A percentile compares a stretch with the other conserved stretches of the same genome.
These are phyloP conservation scores for Malacoraja senta DNA, from an alignment of 2,797 vertebrate species.

Conservation along the genomic window DNA sequence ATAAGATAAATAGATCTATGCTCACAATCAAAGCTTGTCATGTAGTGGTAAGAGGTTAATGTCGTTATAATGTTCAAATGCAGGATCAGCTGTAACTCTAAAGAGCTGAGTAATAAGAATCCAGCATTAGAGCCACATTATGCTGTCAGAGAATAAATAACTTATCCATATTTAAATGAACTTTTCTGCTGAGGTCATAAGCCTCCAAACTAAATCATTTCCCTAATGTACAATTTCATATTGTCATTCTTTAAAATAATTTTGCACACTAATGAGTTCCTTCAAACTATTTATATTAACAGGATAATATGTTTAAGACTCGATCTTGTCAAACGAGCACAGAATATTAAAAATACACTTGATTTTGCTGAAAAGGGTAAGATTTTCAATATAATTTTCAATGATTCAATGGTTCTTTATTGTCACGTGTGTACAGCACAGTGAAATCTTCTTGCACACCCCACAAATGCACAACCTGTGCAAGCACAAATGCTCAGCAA, in stretches of 20 bases:
- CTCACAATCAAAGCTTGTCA: conserved; percentile 68
- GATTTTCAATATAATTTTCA: not conserved
- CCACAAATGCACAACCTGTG: too few relatives aligned
- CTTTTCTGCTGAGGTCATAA: conserved; percentile 61
- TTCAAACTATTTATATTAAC: conserved; percentile 7
- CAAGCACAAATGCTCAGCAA: too few relatives aligned
- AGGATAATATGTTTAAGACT: not conserved
- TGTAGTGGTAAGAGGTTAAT: conserved; percentile 74
- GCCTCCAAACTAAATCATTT: conserved; percentile 68
- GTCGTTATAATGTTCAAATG: conserved; percentile 72
- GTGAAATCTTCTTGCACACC: too few relatives aligned
- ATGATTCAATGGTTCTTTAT: too few relatives aligned
- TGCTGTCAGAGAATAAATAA: conserved; percentile 76
- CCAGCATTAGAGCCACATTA: conserved; percentile 71
- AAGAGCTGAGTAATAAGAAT: conserved; percentile 66
- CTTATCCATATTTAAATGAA: conserved; percentile 67
- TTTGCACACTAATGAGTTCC: conserved; percentile 1
- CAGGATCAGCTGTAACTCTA: conserved; percentile 67
- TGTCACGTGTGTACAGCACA: too few relatives aligned
- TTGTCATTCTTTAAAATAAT: not conserved
- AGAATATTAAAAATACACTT: not conserved
- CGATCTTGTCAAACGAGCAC: too few relatives aligned
- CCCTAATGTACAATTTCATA: conserved; percentile 42
- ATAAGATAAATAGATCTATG: conserved; percentile 61
- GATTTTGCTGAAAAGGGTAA: not conserved